Evolutionary conservation across 2,113 vertebrate genomes (phyloP).

Genomic region (Tragelaphus scriptus): DNA sequence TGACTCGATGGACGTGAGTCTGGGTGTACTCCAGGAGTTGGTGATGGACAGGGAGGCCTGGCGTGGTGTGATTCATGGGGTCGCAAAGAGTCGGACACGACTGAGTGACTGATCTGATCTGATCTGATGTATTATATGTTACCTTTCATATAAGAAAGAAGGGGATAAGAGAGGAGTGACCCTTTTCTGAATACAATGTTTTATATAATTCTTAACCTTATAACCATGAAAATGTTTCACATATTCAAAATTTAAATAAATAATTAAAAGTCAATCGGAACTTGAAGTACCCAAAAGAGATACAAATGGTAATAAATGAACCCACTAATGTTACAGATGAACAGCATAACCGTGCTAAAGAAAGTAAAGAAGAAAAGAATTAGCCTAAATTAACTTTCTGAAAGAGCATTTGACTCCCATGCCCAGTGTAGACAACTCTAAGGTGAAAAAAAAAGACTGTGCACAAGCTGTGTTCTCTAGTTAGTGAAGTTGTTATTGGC

Average conservation of each 20-base stretch:
- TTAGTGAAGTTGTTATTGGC: neutral
- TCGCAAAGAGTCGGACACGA: no score
- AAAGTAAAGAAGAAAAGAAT: neutral
- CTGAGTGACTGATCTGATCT: no score
- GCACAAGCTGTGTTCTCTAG: neutral
- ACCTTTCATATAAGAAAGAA: neutral
- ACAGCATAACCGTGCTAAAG: neutral
- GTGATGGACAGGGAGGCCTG: no score
- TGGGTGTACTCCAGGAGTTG: no score
- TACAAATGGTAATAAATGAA: neutral
- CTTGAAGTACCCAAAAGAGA: neutral
- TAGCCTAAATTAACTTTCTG: neutral
- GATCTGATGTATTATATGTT: neutral
- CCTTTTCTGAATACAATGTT: neutral
- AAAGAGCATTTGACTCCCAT: neutral
- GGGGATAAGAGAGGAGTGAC: neutral
- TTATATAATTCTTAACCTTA: neutral
- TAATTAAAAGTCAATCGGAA: neutral
- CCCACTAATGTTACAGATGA: neutral
- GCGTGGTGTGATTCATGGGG: no score
- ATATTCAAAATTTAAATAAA: neutral
- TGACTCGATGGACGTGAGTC: no score
- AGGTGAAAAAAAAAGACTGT: neutral
- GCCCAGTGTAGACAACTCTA: neutral
- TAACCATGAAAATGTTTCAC: neutral